A percentile compares a stretch with the other conserved stretches of the same genome.
These are phyloP conservation scores for Protonibea diacanthus DNA, from an alignment of 2,797 vertebrate species.

Conservation along the genomic window DNA sequence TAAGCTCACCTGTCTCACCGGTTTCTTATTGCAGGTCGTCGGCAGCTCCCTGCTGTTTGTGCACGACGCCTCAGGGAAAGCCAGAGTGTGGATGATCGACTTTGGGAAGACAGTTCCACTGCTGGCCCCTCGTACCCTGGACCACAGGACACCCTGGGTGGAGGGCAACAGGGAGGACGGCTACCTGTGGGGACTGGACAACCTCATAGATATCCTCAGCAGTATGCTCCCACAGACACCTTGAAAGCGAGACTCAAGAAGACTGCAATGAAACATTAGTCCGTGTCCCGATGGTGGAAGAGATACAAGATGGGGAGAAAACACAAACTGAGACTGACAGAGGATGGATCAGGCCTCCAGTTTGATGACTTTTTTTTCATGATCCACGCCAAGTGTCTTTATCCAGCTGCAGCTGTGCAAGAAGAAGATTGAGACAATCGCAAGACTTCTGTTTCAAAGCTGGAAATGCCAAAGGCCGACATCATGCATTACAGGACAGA, in stretches of 20 bases:
- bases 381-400: slow-evolving; percentile 45
- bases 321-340: slow-evolving; percentile 20
- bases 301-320: not conserved
- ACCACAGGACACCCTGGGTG: slow-evolving; percentile 90
- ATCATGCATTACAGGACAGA: slow-evolving; percentile 19
- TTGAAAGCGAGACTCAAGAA: slow-evolving; percentile 46
- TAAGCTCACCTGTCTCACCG: slow-evolving; percentile 30
- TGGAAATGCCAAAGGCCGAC: slow-evolving; percentile 39
- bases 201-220: slow-evolving; percentile 86
- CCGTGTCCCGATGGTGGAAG: slow-evolving; percentile 17
- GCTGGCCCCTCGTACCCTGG: slow-evolving; percentile 79
- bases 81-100: slow-evolving; percentile 95
- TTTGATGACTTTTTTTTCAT: slow-evolving; percentile 13
- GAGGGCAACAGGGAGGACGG: slow-evolving; percentile 94
- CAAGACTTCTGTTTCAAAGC: slow-evolving; percentile 30
- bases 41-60: slow-evolving; percentile 95
- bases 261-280: slow-evolving; percentile 7
- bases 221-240: slow-evolving; percentile 72
- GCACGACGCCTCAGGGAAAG: slow-evolving; percentile 88
- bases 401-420: slow-evolving; percentile 19
- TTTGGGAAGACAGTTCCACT: slow-evolving; percentile 92
- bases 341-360: slow-evolving; percentile 1
- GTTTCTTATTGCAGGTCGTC: slow-evolving; percentile 85
- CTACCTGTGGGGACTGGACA: slow-evolving; percentile 93
- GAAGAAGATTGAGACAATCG: slow-evolving; percentile 6